Base-by-base conservation (phyloP, 1,140 invertebrate species). In the Drosophila nasuta region DNA sequence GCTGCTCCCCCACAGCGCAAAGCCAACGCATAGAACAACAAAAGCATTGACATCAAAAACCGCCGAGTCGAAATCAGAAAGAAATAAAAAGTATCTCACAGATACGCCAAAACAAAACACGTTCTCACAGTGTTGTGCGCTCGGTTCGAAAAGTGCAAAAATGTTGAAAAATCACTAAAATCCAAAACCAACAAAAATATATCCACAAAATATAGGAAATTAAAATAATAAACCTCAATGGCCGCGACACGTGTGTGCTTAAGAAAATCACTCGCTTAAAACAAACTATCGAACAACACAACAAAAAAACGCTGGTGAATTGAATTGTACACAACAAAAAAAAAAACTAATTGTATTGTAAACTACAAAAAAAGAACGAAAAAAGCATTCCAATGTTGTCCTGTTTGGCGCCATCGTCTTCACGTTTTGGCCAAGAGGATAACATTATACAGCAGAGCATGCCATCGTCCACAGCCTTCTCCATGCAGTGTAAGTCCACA, bases 351-450 rank as follows among this genome's bases (percentile, higher is more conserved):
- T 82, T 64, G 63, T 56, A 66, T 49, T 54, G 52, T 25, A 20
- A 25, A 25, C 20, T 3, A 25, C 20, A 25, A 25, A 25, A 25
- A 25, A 20, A 20, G 17, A 20, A 25, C 20, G 64, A 49, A 82
- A 91, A 75, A 85, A 88, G 81, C 90, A 92, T 92, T 92, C 91
- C 91, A 92, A 92, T 92, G 91, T 92, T 92, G 91, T 92, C 91
- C 80, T 92, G 91, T 86, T 76, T 92, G 91, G 76, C 91, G 82
- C 91, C 87, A 81, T 88, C 91, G 86, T 90, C 91, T 80, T 79
- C 91, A 85, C 91, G 91, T 91, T 92, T 92, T 83, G 91, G 91
- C 86, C 91, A 92, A 92, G 91, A 92, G 90, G 91, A 92, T 91
- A 91, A 87, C 78, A 92, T 92, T 67, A 89, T 86, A 81, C 82